Conservation (phyloP, 2,113 vertebrate genomes). For the Pangasianodon hypophthalmus region DNA sequence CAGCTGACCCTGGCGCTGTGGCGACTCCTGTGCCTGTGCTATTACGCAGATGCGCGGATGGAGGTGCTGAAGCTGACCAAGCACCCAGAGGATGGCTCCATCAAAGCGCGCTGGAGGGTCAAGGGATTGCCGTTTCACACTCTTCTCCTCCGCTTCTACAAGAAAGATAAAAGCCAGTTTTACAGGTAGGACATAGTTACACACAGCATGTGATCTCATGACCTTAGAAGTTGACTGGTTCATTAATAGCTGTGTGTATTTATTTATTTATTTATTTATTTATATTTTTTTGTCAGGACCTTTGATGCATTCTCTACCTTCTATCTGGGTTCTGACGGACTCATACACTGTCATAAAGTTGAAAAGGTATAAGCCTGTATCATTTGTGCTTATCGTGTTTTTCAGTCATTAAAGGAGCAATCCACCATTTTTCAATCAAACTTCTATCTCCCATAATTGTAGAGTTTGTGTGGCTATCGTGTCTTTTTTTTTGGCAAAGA, state of each 20-base stretch:
- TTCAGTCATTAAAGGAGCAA: neutral
- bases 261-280: neutral
- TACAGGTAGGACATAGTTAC: slow-evolving; percentile 73
- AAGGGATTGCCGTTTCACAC: slow-evolving; percentile 78
- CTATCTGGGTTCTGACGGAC: slow-evolving; percentile 81
- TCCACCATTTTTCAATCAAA: neutral
- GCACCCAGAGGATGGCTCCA: slow-evolving; percentile 81
- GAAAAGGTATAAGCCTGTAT: slow-evolving; percentile 77
- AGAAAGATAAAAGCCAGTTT: slow-evolving; percentile 78
- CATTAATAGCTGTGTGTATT: neutral
- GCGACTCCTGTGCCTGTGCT: slow-evolving; percentile 77
- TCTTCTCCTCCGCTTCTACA: slow-evolving; percentile 81
- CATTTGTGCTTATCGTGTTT: neutral
- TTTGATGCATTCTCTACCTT: slow-evolving; percentile 90
- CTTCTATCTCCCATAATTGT: neutral
- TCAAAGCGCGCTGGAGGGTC: slow-evolving; percentile 86
- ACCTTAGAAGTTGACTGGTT: neutral
- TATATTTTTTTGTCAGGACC: slow-evolving; percentile 66
- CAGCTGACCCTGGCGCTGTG: slow-evolving; percentile 75
- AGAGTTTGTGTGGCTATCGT: neutral
- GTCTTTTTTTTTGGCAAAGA: neutral
- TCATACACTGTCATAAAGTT: slow-evolving; percentile 83
- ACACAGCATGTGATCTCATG: neutral
- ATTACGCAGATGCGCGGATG: slow-evolving; percentile 77
- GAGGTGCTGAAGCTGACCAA: slow-evolving; percentile 87